Evolutionary conservation across 2,888 invertebrate genomes (phyloP).

Genomic region (Scaptomyza cyrtandrae): DNA sequence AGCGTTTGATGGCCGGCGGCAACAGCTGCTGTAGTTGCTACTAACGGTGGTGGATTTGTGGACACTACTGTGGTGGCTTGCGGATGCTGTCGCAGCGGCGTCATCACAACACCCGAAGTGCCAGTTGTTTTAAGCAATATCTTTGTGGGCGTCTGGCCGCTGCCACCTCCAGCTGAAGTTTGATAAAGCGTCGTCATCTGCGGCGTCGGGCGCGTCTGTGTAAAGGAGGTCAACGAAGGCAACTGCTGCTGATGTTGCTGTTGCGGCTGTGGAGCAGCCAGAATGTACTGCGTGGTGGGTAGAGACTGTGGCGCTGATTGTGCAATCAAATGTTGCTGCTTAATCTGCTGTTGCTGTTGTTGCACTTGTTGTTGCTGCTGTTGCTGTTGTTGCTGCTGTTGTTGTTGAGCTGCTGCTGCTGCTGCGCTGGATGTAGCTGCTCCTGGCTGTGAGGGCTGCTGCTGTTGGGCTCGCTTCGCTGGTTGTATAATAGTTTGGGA

Average conservation of each 20-base stretch:
- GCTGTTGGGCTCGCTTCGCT: constrained; percentile 79
- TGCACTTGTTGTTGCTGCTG: constrained; percentile 57
- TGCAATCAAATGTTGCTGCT: constrained; percentile 50
- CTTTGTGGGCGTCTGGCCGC: constrained; percentile 82
- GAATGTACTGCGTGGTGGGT: constrained; percentile 78
- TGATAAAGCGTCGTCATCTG: constrained; percentile 82
- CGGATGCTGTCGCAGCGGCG: constrained; percentile 74
- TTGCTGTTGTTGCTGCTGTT: constrained; percentile 44
- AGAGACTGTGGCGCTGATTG: constrained; percentile 43
- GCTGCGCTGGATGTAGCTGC: constrained; percentile 48
- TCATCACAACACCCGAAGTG: constrained; percentile 82
- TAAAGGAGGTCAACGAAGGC: constrained; percentile 82
- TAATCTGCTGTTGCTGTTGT: constrained; percentile 44
- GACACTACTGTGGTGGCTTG: constrained; percentile 66
- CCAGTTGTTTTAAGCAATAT: constrained; percentile 84
- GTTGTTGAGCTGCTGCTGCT: constrained; percentile 57
- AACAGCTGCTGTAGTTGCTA: constrained; percentile 77
- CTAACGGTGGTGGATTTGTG: constrained; percentile 83
- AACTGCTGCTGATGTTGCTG: constrained; percentile 65
- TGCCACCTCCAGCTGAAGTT: constrained; percentile 71
- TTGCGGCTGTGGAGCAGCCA: constrained; percentile 79
- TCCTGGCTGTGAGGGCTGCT: constrained; percentile 34
- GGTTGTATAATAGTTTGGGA: constrained; percentile 84
- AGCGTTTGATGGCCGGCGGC: constrained; percentile 76
- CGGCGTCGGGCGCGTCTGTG: constrained; percentile 76